Percentiles rank a stretch among this genome's conserved stretches.
phyloP scores from a whole-genome alignment of 2,113 vertebrate genomes.

The Falcunculus frontatus region DNA sequence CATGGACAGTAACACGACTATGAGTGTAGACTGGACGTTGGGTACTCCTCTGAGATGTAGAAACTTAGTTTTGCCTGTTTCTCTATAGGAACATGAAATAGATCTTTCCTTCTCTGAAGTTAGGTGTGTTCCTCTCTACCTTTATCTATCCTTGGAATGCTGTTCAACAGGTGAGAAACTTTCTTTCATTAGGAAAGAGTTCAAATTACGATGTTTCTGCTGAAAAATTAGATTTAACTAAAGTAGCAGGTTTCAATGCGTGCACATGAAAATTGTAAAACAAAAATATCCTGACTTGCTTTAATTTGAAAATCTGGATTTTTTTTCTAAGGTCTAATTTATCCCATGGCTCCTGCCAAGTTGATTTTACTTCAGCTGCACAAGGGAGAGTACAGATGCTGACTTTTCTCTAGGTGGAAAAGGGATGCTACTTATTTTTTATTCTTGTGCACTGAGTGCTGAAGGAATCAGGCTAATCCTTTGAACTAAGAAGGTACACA shows the following conservation, averaged over 20 bases:
- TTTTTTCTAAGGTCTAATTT: not conserved
- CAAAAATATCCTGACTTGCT: not conserved
- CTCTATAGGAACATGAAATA: not conserved
- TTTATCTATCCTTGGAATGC: not conserved
- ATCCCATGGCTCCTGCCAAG: not conserved
- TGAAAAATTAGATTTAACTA: not conserved
- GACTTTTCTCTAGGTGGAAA: not conserved
- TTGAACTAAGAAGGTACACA: not conserved
- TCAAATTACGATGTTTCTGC: not conserved
- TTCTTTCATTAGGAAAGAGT: not conserved
- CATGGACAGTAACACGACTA: not conserved
- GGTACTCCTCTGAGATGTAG: accelerated
- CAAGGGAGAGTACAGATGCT: not conserved
- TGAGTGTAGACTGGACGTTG: not conserved
- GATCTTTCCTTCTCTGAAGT: not conserved
- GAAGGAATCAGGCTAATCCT: not conserved
- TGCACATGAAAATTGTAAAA: not conserved
- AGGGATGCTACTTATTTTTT: not conserved
- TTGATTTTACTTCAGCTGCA: not conserved
- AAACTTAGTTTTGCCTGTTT: not conserved
- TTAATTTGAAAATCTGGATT: not conserved
- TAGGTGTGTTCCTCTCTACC: not conserved
- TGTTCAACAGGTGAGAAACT: not conserved
- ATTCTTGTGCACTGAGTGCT: not conserved
- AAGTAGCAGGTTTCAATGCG: not conserved